Evolutionary conservation across 2,113 vertebrate genomes (phyloP).

Genomic region (Petrocephalus zakoni): DNA sequence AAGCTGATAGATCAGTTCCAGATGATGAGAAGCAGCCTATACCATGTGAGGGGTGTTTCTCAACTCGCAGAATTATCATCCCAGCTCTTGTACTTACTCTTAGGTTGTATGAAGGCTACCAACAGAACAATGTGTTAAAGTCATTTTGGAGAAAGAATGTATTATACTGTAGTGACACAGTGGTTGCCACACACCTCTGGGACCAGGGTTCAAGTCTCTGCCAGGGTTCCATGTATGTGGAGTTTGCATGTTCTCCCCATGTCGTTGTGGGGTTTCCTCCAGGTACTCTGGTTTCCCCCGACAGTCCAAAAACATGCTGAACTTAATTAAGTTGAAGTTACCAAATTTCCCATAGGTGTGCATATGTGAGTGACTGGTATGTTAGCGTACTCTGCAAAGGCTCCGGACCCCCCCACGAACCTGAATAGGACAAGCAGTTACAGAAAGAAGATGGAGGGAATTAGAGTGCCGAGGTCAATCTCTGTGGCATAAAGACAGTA

Average conservation of each 20-base stretch:
- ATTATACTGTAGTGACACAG: neutral
- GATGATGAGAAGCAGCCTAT: slow-evolving; percentile 94
- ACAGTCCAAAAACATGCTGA: too few species aligned
- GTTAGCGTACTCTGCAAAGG: neutral
- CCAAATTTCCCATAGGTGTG: too few species aligned
- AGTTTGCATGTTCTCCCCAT: too few species aligned
- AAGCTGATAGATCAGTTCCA: slow-evolving; percentile 98
- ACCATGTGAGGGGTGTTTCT: slow-evolving; percentile 70
- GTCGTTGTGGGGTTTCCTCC: too few species aligned
- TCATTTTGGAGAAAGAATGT: neutral
- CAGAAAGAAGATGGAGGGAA: neutral
- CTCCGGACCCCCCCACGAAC: neutral
- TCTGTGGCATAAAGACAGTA: neutral
- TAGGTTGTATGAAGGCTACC: neutral
- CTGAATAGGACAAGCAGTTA: neutral
- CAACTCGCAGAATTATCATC: neutral
- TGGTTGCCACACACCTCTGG: neutral
- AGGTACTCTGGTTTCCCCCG: too few species aligned
- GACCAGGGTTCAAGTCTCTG: too few species aligned
- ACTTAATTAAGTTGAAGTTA: too few species aligned
- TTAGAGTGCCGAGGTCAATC: neutral
- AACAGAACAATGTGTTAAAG: too few species aligned
- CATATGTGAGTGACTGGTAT: too few species aligned
- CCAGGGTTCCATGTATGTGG: too few species aligned
- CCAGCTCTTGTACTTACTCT: neutral